Conservation (phyloP, 2,888 invertebrate species). For the Calameuta idolon region DNA sequence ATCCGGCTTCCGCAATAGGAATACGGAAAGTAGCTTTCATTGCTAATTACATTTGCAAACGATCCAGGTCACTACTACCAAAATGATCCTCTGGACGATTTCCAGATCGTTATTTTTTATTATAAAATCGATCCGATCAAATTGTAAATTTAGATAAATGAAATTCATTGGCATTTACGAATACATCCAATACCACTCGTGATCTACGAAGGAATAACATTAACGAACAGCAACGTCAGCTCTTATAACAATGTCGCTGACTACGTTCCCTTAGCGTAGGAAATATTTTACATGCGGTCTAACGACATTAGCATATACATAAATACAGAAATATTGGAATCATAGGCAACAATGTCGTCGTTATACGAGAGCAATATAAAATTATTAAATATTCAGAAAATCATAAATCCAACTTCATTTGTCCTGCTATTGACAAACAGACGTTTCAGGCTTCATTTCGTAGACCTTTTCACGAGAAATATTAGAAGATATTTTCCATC, state of each 20-base stretch:
- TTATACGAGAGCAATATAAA: not conserved
- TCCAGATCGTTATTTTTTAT: not conserved
- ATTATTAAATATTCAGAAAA: not conserved
- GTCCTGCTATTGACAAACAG: not conserved
- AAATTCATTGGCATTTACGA: not conserved
- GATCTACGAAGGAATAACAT: not conserved
- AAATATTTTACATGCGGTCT: not conserved
- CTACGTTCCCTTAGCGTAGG: not conserved
- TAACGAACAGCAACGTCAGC: not conserved
- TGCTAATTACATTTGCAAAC: not conserved
- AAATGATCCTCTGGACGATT: not conserved
- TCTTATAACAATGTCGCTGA: not conserved
- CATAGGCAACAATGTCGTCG: not conserved
- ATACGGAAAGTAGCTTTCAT: conserved; percentile 3
- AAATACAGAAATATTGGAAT: not conserved
- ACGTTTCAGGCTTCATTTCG: not conserved
- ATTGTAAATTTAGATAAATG: not conserved
- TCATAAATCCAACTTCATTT: not conserved
- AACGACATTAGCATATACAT: not conserved
- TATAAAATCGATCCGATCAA: not conserved
- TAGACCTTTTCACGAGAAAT: not conserved
- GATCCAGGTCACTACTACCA: not conserved
- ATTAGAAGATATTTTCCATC: not conserved
- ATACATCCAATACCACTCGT: not conserved
- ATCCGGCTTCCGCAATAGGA: not conserved